A percentile compares a stretch with the other conserved stretches of the same genome.
Conservation (phyloP, 2,113 vertebrate species). For the Catagonus wagneri region DNA sequence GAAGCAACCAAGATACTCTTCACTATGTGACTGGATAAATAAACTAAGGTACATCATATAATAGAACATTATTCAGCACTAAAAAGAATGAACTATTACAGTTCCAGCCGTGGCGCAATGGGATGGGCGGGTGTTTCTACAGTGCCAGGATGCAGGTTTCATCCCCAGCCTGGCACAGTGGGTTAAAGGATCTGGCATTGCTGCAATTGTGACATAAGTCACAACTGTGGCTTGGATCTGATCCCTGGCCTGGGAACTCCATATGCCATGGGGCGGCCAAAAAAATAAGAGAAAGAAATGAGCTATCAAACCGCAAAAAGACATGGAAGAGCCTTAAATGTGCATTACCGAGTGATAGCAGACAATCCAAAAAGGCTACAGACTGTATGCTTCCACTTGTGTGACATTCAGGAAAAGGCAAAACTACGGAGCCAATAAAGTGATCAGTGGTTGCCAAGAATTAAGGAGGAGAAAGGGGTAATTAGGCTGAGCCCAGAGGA, state of each 20-base stretch:
- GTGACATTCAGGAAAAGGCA: neutral
- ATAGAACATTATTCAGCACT: neutral
- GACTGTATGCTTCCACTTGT: rapidly evolving
- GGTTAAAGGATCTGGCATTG: too few relatives aligned
- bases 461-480: rapidly evolving
- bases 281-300: neutral
- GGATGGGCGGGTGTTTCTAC: too few relatives aligned
- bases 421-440: neutral
- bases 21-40: neutral
- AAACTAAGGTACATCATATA: neutral
- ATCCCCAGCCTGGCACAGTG: too few relatives aligned
- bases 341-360: neutral
- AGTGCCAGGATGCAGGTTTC: too few relatives aligned
- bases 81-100: neutral
- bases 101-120: too few relatives aligned
- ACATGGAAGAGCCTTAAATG: too few relatives aligned
- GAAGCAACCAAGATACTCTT: neutral
- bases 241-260: too few relatives aligned
- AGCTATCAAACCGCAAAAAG: neutral
- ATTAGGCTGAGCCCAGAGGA: neutral
- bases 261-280: too few relatives aligned
- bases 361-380: neutral
- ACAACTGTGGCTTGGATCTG: too few relatives aligned
- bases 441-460: neutral
- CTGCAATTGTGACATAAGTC: too few relatives aligned